Percentiles rank a stretch among this genome's conserved stretches.
Conservation (phyloP, 2,888 invertebrate genomes). For the Leptinotarsa peninsularis region DNA sequence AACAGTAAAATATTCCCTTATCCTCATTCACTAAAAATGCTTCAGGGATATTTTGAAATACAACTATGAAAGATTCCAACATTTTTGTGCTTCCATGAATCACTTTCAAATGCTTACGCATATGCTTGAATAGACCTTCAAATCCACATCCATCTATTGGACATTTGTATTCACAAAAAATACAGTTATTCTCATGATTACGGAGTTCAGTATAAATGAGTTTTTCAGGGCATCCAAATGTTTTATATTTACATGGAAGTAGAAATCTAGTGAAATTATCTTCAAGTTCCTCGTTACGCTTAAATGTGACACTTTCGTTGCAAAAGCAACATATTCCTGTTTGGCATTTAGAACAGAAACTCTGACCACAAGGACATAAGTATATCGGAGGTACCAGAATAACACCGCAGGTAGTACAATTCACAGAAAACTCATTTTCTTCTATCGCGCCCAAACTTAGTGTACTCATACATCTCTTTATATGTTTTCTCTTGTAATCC, state of each 20-base stretch:
- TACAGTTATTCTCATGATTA: slow-evolving; percentile 53
- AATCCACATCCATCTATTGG: slow-evolving; percentile 50
- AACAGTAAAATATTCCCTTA: slow-evolving; percentile 54
- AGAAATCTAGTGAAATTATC: slow-evolving; percentile 48
- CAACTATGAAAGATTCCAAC: slow-evolving; percentile 47
- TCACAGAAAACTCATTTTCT: slow-evolving; percentile 44
- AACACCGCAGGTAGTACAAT: slow-evolving; percentile 50
- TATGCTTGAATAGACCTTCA: slow-evolving; percentile 48
- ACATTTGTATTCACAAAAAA: slow-evolving; percentile 55
- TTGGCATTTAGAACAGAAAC: slow-evolving; percentile 52
- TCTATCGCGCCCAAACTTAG: slow-evolving; percentile 48
- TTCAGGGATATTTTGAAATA: slow-evolving; percentile 54
- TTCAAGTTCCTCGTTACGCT: slow-evolving; percentile 53
- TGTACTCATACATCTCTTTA: slow-evolving; percentile 46
- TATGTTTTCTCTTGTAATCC: slow-evolving; percentile 39
- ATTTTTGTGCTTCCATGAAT: slow-evolving; percentile 56
- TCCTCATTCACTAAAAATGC: slow-evolving; percentile 52
- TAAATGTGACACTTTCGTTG: slow-evolving; percentile 47
- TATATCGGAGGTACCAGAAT: slow-evolving; percentile 55
- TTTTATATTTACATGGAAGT: slow-evolving; percentile 52
- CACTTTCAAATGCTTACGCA: slow-evolving; percentile 53
- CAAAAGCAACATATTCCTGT: slow-evolving; percentile 50
- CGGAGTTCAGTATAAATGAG: slow-evolving; percentile 49
- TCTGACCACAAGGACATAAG: slow-evolving; percentile 52
- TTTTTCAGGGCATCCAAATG: slow-evolving; percentile 53